A percentile compares a stretch with the other conserved stretches of the same genome.
Evolutionary conservation across 2,888 invertebrate species (phyloP).

Genomic region (Psococerastis gibbosa): DNA sequence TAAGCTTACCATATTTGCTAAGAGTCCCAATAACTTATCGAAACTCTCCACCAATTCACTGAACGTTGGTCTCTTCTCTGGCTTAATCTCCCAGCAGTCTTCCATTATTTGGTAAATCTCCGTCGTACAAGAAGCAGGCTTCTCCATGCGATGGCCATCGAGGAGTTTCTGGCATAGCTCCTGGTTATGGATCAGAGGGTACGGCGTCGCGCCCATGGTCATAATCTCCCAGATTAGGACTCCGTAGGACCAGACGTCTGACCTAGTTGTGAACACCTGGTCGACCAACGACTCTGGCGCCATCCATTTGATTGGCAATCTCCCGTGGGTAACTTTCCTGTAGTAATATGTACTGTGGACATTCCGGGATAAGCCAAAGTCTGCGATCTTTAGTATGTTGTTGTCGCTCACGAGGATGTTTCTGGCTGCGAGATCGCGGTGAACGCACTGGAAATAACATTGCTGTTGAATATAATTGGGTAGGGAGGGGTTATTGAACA

Average conservation of each 20-base stretch:
- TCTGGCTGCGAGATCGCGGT: constrained; percentile 92
- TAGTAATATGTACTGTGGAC: constrained; percentile 91
- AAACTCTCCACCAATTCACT: constrained; percentile 73
- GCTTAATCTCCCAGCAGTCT: constrained; percentile 96
- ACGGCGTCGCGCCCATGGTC: constrained; percentile 96
- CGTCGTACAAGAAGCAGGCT: constrained; percentile 82
- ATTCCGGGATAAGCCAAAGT: constrained; percentile 95
- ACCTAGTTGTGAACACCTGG: constrained; percentile 98
- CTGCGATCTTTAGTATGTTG: constrained; percentile 94
- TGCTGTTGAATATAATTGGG: too few species aligned
- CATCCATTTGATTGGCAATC: constrained; percentile 99
- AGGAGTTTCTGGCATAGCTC: constrained; percentile 98
- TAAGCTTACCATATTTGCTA: constrained; percentile 50
- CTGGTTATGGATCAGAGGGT: constrained; percentile 99
- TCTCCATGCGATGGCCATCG: constrained; percentile 98
- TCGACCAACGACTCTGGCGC: constrained; percentile 99
- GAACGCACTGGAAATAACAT: constrained; percentile 98
- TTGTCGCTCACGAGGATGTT: constrained; percentile 93
- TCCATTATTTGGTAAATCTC: constrained; percentile 97
- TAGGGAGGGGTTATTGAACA: constrained; percentile 93
- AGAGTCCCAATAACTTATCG: constrained; percentile 71
- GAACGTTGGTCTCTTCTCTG: constrained; percentile 95
- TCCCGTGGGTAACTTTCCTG: constrained; percentile 89
- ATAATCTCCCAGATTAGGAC: constrained; percentile 96
- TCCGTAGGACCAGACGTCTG: constrained; percentile 99